A percentile compares a stretch with the other conserved stretches of the same genome.
phyloP scores from a whole-genome alignment of 1,140 invertebrate genomes.

The Onthophagus taurus region DNA sequence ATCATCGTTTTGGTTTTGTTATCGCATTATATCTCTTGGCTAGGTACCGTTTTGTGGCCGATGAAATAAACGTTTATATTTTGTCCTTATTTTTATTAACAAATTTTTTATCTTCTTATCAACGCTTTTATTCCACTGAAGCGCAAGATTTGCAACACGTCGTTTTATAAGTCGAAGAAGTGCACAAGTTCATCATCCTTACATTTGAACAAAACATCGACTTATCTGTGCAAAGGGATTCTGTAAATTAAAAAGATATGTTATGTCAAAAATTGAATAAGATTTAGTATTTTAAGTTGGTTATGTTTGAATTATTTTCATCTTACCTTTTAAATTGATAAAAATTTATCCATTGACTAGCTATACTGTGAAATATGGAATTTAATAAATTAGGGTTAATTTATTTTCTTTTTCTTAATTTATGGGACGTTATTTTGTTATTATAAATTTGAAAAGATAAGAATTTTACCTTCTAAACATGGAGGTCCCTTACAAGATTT shows the following conservation, averaged over 20 bases:
- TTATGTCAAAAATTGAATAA: not conserved
- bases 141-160: slow-evolving; percentile 75
- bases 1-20: not conserved
- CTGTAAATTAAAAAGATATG: slow-evolving; percentile 8
- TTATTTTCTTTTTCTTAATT: not conserved
- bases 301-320: slow-evolving; percentile 1
- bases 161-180: slow-evolving; percentile 65
- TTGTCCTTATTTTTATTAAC: slow-evolving; percentile 1
- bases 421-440: not conserved
- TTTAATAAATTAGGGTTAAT: not conserved
- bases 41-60: not conserved
- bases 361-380: slow-evolving; percentile 6
- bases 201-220: slow-evolving; percentile 73
- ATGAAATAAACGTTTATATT: not conserved
- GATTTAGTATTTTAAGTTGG: not conserved
- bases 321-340: not conserved
- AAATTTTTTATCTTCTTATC: slow-evolving; percentile 10
- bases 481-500: slow-evolving; percentile 61
- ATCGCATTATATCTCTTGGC: not conserved
- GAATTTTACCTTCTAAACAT: slow-evolving; percentile 40
- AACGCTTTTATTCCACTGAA: not conserved
- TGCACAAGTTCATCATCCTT: slow-evolving; percentile 73
- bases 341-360: slow-evolving; percentile 10
- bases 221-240: slow-evolving; percentile 59
- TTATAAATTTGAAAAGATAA: not conserved